Base-by-base conservation (phyloP, 1,140 invertebrate genomes). In the Drosophila neocordata region DNA sequence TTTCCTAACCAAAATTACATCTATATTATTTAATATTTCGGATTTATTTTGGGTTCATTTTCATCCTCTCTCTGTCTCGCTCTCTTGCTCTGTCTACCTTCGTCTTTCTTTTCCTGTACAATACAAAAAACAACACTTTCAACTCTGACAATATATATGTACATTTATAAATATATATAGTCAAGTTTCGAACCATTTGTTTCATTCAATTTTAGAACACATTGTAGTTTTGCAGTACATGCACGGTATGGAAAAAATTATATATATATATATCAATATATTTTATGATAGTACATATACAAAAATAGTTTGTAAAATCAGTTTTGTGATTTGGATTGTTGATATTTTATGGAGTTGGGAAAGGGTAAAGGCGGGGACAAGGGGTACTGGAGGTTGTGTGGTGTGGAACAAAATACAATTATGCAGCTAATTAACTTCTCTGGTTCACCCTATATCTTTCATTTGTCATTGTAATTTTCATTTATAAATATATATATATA, bases 191-290 rank as follows among this genome's bases (percentile, higher is more conserved):
- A 85, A 77, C 82, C 82, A 71, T 31, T 31, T 31, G 4, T 73
- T 65, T 72, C 51, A 41, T 20, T 64, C 44, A 12, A 4, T 13
- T 34, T 71, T 48, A 85, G 81, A 85, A 85, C 81, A 85, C 81
- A 85, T 85, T 64, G 77, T 81, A 87, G 82, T 31, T 81, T 87
- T 77, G 73, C 77, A 85, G 78, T 85, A 66, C 65, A 59, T 65
- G 34, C 65, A 59, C 63, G 34, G 8, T 48, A 18, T 48, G 41
- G 41, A 48, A 48, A 48, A 48, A 48, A 31, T 31, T 60, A 63
- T 65, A 64, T 71, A 55, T 61, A 11, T 44, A 44, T 60, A 38
- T 44, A 38, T 37, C 27, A 12, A 6, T 58, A 11, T 38, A 20
- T 55, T 44, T 48, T 48, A n/a, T n/a, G 8, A 20, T 9, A 20